Conservation (phyloP, 2,113 vertebrate genomes). For the Tachysurus vachellii region DNA sequence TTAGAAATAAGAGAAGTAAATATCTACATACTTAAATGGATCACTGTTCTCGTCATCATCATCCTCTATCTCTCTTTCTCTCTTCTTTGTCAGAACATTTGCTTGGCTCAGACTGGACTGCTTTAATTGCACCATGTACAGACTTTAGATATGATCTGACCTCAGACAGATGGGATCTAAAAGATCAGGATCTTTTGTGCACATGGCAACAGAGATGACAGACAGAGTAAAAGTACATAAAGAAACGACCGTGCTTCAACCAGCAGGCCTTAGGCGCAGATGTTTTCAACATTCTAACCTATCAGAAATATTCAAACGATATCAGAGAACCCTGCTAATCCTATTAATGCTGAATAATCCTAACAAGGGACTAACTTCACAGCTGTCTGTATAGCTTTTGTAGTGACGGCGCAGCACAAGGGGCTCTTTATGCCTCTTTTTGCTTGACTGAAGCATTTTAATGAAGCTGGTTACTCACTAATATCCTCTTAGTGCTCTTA, state of each 20-base stretch:
- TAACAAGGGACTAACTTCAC: constrained; percentile 25
- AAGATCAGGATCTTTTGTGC: constrained; percentile 39
- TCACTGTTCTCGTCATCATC: too few species aligned
- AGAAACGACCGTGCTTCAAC: neutral
- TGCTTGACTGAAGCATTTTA: constrained; percentile 52
- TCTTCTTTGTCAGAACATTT: constrained; percentile 18
- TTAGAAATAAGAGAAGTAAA: too few species aligned
- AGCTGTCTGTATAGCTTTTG: constrained; percentile 28
- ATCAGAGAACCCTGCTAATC: neutral
- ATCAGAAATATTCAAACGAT: constrained; percentile 15
- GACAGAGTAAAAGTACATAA: constrained; percentile 1
- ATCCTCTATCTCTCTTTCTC: too few species aligned
- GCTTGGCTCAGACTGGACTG: constrained; percentile 24
- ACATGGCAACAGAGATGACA: constrained; percentile 17
- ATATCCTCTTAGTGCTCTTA: constrained; percentile 15
- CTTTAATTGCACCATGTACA: constrained; percentile 46
- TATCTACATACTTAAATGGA: too few species aligned
- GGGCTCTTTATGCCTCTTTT: constrained; percentile 40
- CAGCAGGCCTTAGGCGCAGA: neutral
- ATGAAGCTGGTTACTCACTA: constrained; percentile 42
- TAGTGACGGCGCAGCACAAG: constrained; percentile 32
- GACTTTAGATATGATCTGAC: constrained; percentile 50
- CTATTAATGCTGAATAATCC: constrained; percentile 36
- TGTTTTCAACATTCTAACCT: neutral
- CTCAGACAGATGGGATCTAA: constrained; percentile 48